Evolutionary conservation across 2,113 vertebrate genomes (phyloP).

Genomic region (Callipepla squamata): DNA sequence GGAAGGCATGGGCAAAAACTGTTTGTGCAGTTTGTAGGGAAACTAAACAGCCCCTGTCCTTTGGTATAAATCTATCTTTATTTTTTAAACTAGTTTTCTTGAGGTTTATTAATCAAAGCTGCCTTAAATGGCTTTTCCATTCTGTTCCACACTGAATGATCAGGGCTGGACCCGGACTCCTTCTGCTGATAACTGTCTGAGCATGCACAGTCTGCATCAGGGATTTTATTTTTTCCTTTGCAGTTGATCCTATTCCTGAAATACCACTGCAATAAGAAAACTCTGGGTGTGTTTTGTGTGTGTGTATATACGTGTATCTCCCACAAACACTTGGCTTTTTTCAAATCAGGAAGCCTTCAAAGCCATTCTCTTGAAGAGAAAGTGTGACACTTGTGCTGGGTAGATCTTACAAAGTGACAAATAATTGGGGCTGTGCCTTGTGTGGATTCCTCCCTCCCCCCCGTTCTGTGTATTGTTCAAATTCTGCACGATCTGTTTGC

Average conservation of each 20-base stretch:
- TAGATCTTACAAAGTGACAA: conserved; percentile 60
- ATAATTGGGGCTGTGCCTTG: conserved; percentile 65
- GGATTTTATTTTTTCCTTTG: conserved; percentile 39
- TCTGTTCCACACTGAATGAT: conserved; percentile 17
- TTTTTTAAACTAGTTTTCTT: conserved; percentile 11
- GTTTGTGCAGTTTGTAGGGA: neutral
- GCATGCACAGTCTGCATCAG: neutral
- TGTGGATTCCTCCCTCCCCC: conserved; percentile 29
- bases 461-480: conserved; percentile 44
- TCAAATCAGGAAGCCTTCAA: conserved; percentile 47
- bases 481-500: conserved; percentile 58
- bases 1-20: neutral
- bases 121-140: neutral
- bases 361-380: conserved; percentile 46
- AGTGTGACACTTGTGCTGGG: conserved; percentile 54
- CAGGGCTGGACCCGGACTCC: conserved; percentile 54
- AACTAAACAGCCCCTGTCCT: neutral
- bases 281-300: conserved; percentile 22
- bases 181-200: neutral
- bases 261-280: conserved; percentile 54
- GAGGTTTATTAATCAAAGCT: neutral
- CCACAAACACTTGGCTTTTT: conserved; percentile 14
- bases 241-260: conserved; percentile 36
- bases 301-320: neutral
- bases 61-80: neutral